Base-by-base conservation (phyloP, 92 coral and sea anemone species). In the Anthopleura xanthogrammica region DNA sequence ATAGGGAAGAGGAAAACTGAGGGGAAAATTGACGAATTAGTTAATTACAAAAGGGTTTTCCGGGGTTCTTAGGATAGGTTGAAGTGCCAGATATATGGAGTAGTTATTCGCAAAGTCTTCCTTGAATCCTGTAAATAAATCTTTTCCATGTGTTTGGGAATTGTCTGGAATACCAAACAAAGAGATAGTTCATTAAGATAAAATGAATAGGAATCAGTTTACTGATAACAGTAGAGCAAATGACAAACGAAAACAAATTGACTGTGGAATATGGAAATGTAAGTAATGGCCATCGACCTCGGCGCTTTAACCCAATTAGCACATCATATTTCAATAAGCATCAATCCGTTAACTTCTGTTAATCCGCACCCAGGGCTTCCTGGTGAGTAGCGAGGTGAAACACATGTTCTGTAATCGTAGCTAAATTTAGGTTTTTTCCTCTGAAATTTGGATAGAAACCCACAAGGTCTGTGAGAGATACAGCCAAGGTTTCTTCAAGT, bases 301-400 rank as follows among this genome's bases (percentile, higher is more conserved):
- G 66, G 43, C 64, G 57, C 76, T 77, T 52, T 84, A 84, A 84
- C 52, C 52, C n/a, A 77, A 77, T 84, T 84, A 60, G 6, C 87
- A 84, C 81, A 11, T 64, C 82, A 84, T 84, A 56, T 52, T 60
- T 84, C 84, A 81, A 19, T 46, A 71, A 81, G 64, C 50, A 70
- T 81, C 70, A 71, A 81, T 70, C 77, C 72, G 77, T 41, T 80
- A 80, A 80, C 46, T 80, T 80, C 83, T 13, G 41, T 39, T 80
- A 80, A 80, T 80, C 83, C 36, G 76, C 52, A 20, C 9, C 43
- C n/a, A 24, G 23, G 83, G n/a, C 83, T 80, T 80, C 83, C 75
- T 70, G 50, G 41, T 70, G 84, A 13, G 77, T 24, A 48, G 12
- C 71, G 66, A 81, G 52, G 65, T 68, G 77, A 81, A 81, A 70